Evolutionary conservation across 2,113 vertebrate genomes (phyloP).

Genomic region (Callorhinus ursinus): DNA sequence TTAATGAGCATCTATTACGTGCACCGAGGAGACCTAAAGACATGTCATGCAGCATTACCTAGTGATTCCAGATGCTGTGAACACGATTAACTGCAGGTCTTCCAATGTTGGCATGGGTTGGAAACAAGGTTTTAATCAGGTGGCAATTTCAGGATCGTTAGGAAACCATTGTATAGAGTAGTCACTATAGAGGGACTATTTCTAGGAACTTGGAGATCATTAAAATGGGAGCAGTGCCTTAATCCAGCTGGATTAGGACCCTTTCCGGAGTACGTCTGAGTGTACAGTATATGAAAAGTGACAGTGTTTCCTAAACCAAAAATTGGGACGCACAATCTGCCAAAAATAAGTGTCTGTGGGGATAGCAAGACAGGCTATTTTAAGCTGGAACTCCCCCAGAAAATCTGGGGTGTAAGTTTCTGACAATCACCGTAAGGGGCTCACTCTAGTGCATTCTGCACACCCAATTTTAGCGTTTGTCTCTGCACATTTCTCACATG

Average conservation of each 20-base stretch:
- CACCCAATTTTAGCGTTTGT: background rate
- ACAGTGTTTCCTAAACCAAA: background rate
- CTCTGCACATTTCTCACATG: background rate
- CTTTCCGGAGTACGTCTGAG: background rate
- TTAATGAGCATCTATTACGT: background rate
- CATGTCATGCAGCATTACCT: background rate
- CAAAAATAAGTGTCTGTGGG: background rate
- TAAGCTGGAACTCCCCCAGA: conserved; percentile 57
- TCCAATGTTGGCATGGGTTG: background rate
- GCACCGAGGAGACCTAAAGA: background rate
- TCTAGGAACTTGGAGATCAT: background rate
- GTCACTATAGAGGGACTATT: background rate
- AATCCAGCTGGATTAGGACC: background rate
- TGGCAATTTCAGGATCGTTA: background rate
- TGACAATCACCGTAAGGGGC: background rate
- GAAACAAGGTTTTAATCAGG: background rate
- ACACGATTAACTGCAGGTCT: background rate
- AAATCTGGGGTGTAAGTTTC: conserved; percentile 39
- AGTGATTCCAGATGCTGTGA: background rate
- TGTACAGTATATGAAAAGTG: background rate
- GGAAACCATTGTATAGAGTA: background rate
- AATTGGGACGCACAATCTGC: conserved; percentile 13
- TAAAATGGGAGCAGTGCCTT: background rate
- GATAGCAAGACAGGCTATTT: conserved; percentile 63
- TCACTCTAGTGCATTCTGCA: background rate